A percentile compares a stretch with the other conserved stretches of the same genome.
Conservation (phyloP, 2,888 invertebrate genomes). For the Elegia similella region DNA sequence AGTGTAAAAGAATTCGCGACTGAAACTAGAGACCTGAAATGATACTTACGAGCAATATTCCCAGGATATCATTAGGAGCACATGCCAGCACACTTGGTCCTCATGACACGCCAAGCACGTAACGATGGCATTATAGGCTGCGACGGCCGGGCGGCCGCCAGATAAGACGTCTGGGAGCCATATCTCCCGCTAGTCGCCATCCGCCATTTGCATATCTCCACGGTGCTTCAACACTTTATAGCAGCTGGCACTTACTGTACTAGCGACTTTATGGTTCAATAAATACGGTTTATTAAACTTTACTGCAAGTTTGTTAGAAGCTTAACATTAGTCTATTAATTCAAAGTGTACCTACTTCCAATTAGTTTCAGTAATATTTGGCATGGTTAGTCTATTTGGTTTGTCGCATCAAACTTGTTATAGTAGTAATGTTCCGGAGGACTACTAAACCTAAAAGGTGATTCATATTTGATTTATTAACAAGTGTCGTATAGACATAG, state of each 20-base stretch:
- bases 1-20: no score
- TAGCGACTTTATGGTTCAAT: not conserved
- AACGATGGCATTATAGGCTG: conserved; percentile 41
- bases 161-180: conserved; percentile 43
- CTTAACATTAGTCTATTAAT: not conserved
- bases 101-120: conserved; percentile 18
- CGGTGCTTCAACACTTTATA: conserved; percentile 27
- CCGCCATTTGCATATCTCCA: conserved; percentile 47
- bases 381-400: no score
- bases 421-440: no score
- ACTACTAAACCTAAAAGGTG: no score
- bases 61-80: not conserved
- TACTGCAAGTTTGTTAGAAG: not conserved
- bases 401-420: no score
- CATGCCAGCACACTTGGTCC: not conserved
- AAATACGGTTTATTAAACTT: not conserved
- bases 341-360: no score
- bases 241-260: conserved; percentile 13
- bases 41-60: not conserved
- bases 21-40: not conserved
- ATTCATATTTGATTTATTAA: no score
- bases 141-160: conserved; percentile 18
- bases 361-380: no score
- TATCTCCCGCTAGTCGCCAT: conserved; percentile 39
- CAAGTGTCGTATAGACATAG: no score